Evolutionary conservation across 1,140 invertebrate species (phyloP), one percentile per base, ranked within the genome.

Genomic region (Anastrepha ludens): DNA sequence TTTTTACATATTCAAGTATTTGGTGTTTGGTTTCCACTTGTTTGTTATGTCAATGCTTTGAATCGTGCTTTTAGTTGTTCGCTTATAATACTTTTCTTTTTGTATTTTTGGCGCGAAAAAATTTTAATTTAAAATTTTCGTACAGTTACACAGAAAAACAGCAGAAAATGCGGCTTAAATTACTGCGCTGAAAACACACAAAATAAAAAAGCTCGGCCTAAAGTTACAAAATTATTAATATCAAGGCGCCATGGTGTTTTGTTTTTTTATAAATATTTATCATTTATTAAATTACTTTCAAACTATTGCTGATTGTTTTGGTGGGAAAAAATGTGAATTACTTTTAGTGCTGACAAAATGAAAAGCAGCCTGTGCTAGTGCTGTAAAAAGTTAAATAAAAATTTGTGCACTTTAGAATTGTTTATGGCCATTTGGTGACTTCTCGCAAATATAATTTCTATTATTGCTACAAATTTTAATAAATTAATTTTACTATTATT

Each of bases 401-500:
- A 55, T 29, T 81, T 81, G 74, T 81, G 74, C 74, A 81, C 47
- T 81, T 81, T 50, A 81, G 47, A 81, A 81, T 50, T 81, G 50
- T 8, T 5, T 58, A 55, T 50, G 41, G 44, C 17, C 7, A 81
- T 81, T 67, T 67, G 8, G 5, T 67, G 8, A 7, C 17, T 1
- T 29, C 5, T 55, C 55, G 47, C 55, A 8, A 20, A 2, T n/a
- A n/a, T 17, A 8, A 11, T 55, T 15, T 44, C 44, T 74, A 74
- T 15, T 15, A 13, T 62, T 62, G 60, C 17, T 17, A n/a, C 17
- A 62, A 62, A 62, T 15, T 62, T 11, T 55, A 55, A 29, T 29
- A 29, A 58, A 8, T 58, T 58, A 58, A 58, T 58, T 58, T 58
- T 58, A 13, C 5, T 62, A 17, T 17, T 62, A 17, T 9, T 39